These are phyloP conservation scores for Drosophila auraria DNA, from an alignment of 1,140 invertebrate species.

Conservation along the genomic window DNA sequence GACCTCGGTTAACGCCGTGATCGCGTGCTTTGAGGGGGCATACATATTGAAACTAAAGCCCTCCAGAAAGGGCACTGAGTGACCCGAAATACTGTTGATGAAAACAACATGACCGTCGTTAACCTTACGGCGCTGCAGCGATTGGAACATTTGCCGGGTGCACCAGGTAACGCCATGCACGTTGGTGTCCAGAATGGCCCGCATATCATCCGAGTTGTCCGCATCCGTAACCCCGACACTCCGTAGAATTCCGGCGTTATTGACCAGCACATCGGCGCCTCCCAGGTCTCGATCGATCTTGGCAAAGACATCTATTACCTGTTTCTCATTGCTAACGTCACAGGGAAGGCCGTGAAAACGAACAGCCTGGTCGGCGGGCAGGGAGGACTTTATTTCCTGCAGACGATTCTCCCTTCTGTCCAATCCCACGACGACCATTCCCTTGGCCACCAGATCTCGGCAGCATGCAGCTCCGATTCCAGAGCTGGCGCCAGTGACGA, in stretches of 20 bases:
- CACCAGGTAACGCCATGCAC: conserved; percentile 87
- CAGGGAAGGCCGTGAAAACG: conserved; percentile 85
- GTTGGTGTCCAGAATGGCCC: conserved; percentile 85
- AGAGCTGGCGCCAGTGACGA: conserved; percentile 85
- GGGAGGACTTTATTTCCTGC: conserved; percentile 39
- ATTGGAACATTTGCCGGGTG: conserved; percentile 86
- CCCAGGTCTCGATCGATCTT: conserved; percentile 87
- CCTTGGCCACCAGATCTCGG: conserved; percentile 85
- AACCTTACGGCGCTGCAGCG: conserved; percentile 87
- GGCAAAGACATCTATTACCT: conserved; percentile 61
- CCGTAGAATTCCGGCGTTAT: conserved; percentile 87
- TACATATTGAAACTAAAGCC: conserved; percentile 85
- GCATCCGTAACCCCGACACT: conserved; percentile 53
- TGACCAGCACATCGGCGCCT: conserved; percentile 89
- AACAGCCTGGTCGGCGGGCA: conserved; percentile 46
- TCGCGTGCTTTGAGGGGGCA: conserved; percentile 87
- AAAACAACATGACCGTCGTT: conserved; percentile 87
- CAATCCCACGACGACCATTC: conserved; percentile 89
- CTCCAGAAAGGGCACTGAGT: conserved; percentile 81
- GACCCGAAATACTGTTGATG: conserved; percentile 86
- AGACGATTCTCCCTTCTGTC: conserved; percentile 87
- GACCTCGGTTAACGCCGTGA: conserved; percentile 87
- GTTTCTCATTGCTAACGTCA: conserved; percentile 88
- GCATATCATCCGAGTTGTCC: conserved; percentile 57
- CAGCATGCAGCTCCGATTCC: conserved; percentile 87